Conservation (phyloP, 2,113 vertebrate species). For the Orientallactaga bullata region DNA sequence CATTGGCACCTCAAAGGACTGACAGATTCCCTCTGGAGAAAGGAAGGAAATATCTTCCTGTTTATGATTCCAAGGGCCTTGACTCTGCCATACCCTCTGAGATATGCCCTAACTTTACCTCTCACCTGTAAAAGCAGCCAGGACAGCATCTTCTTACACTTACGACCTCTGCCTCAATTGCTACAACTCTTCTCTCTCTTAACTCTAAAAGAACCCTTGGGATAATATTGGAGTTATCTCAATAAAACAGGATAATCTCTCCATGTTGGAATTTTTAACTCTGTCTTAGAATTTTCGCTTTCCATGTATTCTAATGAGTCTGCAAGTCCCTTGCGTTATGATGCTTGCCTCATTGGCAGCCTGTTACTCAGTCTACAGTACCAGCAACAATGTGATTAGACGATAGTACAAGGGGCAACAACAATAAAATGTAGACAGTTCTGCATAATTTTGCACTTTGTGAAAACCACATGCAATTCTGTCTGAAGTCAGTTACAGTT, state of each 20-base stretch:
- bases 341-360: rapidly evolving
- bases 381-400: not conserved
- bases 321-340: not conserved
- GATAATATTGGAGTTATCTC: not conserved
- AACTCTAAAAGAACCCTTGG: not conserved
- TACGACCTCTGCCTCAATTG: not conserved
- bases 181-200: not conserved
- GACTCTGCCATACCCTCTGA: not conserved
- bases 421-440: not conserved
- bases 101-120: rapidly evolving
- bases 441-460: not conserved
- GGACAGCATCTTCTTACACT: rapidly evolving
- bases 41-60: not conserved
- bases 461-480: not conserved
- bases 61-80: not conserved
- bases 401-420: not conserved
- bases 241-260: not conserved
- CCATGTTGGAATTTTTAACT: not conserved
- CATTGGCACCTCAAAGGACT: rapidly evolving
- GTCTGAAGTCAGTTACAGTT: not conserved
- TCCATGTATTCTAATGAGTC: not conserved
- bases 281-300: not conserved
- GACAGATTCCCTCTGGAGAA: rapidly evolving
- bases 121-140: not conserved
- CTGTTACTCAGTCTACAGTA: not conserved